phyloP scores from a whole-genome alignment of 1,140 invertebrate species.

The Aphidius gifuensis region DNA sequence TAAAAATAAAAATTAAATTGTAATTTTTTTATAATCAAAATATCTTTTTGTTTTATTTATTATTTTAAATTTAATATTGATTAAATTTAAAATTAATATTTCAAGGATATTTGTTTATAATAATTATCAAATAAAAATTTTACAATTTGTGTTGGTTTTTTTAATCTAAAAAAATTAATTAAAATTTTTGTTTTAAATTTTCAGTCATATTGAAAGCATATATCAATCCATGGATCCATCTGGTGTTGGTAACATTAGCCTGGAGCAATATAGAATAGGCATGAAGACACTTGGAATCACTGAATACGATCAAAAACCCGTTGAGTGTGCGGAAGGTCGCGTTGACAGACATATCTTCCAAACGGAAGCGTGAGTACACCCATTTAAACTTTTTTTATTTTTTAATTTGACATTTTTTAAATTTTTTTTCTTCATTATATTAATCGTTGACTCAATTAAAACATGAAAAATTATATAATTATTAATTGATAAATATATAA shows the following conservation, averaged over 20 bases:
- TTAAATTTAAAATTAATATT: too few species aligned
- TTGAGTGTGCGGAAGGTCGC: conserved; percentile 29
- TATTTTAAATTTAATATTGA: too few species aligned
- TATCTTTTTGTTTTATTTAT: too few species aligned
- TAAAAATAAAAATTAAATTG: too few species aligned
- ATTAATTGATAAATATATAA: too few species aligned
- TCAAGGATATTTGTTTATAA: too few species aligned
- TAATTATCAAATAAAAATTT: too few species aligned
- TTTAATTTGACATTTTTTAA: conserved; percentile 4
- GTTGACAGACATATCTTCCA: conserved; percentile 37
- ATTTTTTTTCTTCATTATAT: not conserved
- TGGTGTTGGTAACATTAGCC: conserved; percentile 33
- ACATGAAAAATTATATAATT: too few species aligned
- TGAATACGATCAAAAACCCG: conserved; percentile 33
- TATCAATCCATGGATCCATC: conserved; percentile 41
- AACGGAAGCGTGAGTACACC: conserved; percentile 39
- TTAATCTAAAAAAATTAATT: too few species aligned
- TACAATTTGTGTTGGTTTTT: too few species aligned
- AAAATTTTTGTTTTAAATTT: not conserved
- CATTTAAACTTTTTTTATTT: conserved; percentile 1
- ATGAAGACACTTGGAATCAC: conserved; percentile 40
- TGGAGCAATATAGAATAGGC: conserved; percentile 41
- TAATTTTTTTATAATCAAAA: too few species aligned
- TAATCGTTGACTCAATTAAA: too few species aligned
- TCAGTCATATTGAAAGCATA: conserved; percentile 44